A percentile compares a stretch with the other conserved stretches of the same genome.
These are phyloP conservation scores for Calameuta filiformis DNA, from an alignment of 2,888 invertebrate species.

Conservation along the genomic window DNA sequence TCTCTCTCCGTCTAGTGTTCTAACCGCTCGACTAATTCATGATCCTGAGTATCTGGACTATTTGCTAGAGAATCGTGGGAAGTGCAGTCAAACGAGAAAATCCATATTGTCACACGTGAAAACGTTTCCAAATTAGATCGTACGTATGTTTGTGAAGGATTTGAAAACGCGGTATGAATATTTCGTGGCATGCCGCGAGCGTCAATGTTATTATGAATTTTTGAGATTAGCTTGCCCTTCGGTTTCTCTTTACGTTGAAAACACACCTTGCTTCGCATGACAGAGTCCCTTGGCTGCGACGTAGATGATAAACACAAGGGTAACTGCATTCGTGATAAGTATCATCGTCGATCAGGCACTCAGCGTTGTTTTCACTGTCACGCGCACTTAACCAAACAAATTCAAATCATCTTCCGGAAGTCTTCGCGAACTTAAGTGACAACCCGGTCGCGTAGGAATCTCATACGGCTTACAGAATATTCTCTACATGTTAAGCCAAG, in stretches of 20 bases:
- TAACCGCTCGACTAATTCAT: not conserved
- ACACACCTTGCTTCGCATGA: slow-evolving; percentile 55
- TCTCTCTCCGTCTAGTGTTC: not conserved
- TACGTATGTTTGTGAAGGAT: not conserved
- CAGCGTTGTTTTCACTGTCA: slow-evolving; percentile 31
- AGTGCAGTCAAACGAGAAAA: not conserved
- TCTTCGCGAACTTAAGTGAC: not conserved
- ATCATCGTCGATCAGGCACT: slow-evolving; percentile 11
- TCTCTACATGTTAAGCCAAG: slow-evolving; percentile 43
- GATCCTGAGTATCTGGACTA: slow-evolving; percentile 3
- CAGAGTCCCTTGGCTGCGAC: slow-evolving; percentile 47
- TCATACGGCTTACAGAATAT: slow-evolving; percentile 16
- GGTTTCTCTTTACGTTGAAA: not conserved
- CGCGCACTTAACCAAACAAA: not conserved
- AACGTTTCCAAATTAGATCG: not conserved
- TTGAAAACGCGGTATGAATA: not conserved
- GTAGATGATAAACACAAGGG: slow-evolving; percentile 48
- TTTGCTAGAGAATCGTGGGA: slow-evolving; percentile 30
- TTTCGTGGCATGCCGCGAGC: not conserved
- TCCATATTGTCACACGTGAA: not conserved
- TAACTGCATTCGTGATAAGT: slow-evolving; percentile 36
- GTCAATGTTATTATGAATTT: not conserved
- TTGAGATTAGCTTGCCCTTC: not conserved
- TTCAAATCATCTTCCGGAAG: not conserved
- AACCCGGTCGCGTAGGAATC: not conserved